Evolutionary conservation across 2,888 invertebrate genomes (phyloP), one percentile per base, ranked within the genome.

Genomic region (Tryphoninae sp.): DNA sequence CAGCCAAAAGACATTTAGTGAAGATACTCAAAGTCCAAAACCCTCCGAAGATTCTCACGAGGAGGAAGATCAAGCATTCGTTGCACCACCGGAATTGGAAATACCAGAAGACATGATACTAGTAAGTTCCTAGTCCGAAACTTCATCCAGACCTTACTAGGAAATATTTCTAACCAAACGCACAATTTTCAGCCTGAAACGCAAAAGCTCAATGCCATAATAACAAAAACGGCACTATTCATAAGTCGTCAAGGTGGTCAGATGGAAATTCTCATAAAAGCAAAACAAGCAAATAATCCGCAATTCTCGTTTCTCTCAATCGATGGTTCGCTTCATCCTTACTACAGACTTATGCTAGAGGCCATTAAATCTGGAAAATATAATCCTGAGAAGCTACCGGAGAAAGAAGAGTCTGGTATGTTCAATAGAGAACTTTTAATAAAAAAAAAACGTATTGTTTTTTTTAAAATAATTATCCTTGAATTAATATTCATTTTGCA

Each of bases 261-360:
- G 93, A 99, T 99, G 99, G 99, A 99, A 93, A 98, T 99, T 86
- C 94, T 99, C 11, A 96, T 99, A 86, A 99, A 99, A 92, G 97
- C 99, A 2, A 99, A 99, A 92, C 99, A 99, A 92, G 94, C 96
- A 0, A 96, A 96, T 89, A 99, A 99, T 93, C 94, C 96, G 0
- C 97, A 98, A 93, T 99, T 99, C 93, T 94, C 96, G 84, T 99
- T 99, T 93, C 93, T 99, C 80, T 96, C 97, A 79, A 97, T 96
- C 89, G 97, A 97, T 84, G 95, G 97, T 80, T 92, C 93, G 0
- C 93, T 99, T 55, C 96, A 99, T 92, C 95, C 96, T 0, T 99
- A 98, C 92, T 99, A 99, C 92, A 96, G 96, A 82, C 96, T 96
- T 84, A 92, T 97, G 2, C 91, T 96, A 80, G 92, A 93, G 71